Evolutionary conservation across 2,797 vertebrate species (phyloP), one percentile per base, ranked within the genome.

Genomic region (Pangasius krempfi): DNA sequence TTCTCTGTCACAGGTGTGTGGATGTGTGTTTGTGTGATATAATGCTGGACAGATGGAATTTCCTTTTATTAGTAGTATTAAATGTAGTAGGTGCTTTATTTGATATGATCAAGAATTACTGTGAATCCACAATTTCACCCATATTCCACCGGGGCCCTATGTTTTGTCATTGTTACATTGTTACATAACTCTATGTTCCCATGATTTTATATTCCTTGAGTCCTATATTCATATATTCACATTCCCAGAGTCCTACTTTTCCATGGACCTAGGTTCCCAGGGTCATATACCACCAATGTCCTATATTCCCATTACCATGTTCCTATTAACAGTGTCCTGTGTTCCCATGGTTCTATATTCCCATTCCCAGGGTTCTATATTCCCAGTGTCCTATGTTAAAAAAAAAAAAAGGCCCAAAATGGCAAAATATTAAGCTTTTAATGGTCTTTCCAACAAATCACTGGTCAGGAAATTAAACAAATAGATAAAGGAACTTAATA

Each of bases 1-100:
- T 99, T 99, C 94, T 92, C 95, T 88, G 93, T 99, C 93, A 99
- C 97, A 22, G 98, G 98, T 99, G 94, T 92, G 93, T 22, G 25
- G 16, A 6, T 58, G 25, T 33, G n/a, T 84, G n/a, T 82, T 40
- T 82, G 50, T 82, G 58, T 64, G 33, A 37, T 83, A 52, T 33
- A 84, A 62, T 82, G 12, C 56, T 37, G 33, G 1, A 47, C 33
- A 60, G 37, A 60, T 81, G 54, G 33, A 2, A 82, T 22, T 60
- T 37, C 0, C 20, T 81, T 82, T 40, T 16, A 82, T 44, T n/a
- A 64, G 16, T 50, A 33, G 27, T 13, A 52, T 68, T 68, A 33
- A 50, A 52, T 33, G n/a, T 84, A 52, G 13, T 40, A 56, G 47
- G 27, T 78, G 18, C 25, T 82, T 82, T 27, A 25, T 64, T 47